Evolutionary conservation across 37 sponge, comb jelly and placozoan species (phyloP), one percentile per base, ranked within the genome.

Genomic region (Beroe ovata): DNA sequence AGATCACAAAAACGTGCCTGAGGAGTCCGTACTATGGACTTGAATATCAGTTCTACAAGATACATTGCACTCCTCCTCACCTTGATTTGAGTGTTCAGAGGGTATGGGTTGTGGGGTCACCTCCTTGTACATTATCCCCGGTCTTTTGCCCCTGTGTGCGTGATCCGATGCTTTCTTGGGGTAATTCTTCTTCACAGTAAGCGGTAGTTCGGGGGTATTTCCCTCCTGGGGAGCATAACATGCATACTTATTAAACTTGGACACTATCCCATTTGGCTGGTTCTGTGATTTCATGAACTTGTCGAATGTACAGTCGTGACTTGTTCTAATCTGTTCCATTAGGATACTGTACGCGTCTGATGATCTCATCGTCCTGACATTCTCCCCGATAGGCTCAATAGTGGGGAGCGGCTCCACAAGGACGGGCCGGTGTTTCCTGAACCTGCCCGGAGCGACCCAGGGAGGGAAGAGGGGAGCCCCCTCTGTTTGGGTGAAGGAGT

Each of bases 151-250:
- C 21, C 29, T 16, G 1, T 25, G 19, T 2, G 54, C 35, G 8
- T 21, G 54, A 42, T 42, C 38, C 22, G 36, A 30, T 6, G 14
- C 11, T 35, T 77, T 77, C 84, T 42, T 77, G 36, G 84, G 84
- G 38, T 77, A 77, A 23, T 77, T 77, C 84, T 77, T 77, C 84
- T 77, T 77, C 1, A 77, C 84, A 2, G 84, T 77, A 18, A 77
- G 84, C 8, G 84, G 84, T 1, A 77, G 84, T 42, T 77, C 84
- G 4, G 54, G 42, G 22, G 54, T 23, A 28, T 42, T 77, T 23
- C 84, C 84, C 54, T 77, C 84, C 54, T 77, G 84, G 16, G 84
- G 84, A 3, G 84, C 84, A 25, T 77, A 77, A 40, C 84, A 77
- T n/a, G 84, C 42, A 25, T 77, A 77, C 84, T 77, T 77, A 54